Percentiles rank a stretch among this genome's conserved stretches.
Conservation (phyloP, 2,797 vertebrate species). For the Sebastes vulpes region DNA sequence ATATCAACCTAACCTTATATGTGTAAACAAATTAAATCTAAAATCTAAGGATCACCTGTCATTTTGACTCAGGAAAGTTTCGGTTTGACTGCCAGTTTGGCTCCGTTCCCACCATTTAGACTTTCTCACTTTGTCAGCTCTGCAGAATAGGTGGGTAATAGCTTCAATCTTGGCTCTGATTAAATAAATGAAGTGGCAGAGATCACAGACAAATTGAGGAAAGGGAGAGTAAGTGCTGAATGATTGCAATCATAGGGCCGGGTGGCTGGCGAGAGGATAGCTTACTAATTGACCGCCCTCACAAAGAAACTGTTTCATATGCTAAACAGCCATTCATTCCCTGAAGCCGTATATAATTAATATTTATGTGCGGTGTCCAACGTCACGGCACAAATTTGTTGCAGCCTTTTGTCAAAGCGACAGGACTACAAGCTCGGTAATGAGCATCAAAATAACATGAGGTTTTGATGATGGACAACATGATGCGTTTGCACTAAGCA, state of each 20-base stretch:
- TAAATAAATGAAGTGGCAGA: slow-evolving; percentile 50
- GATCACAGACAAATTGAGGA: slow-evolving; percentile 55
- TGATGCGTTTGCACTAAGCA: background rate
- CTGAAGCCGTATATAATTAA: slow-evolving; percentile 8
- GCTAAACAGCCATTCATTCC: slow-evolving; percentile 39
- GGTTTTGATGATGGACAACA: slow-evolving; percentile 9
- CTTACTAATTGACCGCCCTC: slow-evolving; percentile 33
- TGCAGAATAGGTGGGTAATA: slow-evolving; percentile 17
- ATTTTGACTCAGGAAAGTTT: background rate
- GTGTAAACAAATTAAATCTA: too few species aligned
- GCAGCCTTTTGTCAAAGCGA: slow-evolving; percentile 21
- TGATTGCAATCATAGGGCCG: slow-evolving; percentile 59
- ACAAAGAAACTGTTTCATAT: slow-evolving; percentile 44
- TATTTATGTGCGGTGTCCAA: slow-evolving; percentile 12
- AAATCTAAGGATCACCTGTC: background rate
- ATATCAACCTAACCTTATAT: too few species aligned
- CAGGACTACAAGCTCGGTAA: slow-evolving; percentile 23
- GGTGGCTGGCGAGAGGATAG: slow-evolving; percentile 22
- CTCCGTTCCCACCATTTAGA: background rate
- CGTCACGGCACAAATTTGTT: slow-evolving; percentile 16
- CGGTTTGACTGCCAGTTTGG: background rate
- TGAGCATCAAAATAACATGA: slow-evolving; percentile 20
- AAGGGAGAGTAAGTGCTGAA: slow-evolving; percentile 45
- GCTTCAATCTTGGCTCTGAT: slow-evolving; percentile 42
- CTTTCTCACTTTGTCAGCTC: slow-evolving; percentile 9